A percentile compares a stretch with the other conserved stretches of the same genome.
Evolutionary conservation across 2,888 invertebrate genomes (phyloP).

Genomic region (Thera obeliscata): DNA sequence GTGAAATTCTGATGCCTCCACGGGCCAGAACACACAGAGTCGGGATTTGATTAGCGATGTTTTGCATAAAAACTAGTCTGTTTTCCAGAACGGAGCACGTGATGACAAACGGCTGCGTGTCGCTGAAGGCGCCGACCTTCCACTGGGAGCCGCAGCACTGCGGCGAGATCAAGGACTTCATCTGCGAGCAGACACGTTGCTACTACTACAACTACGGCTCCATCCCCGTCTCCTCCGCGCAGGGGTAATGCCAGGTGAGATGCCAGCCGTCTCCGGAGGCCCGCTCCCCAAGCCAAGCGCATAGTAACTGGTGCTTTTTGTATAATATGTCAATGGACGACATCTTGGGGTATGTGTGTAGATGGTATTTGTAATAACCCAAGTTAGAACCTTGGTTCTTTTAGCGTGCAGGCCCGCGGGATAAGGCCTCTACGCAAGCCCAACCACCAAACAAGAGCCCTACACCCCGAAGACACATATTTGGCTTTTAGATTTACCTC

Average conservation of each 20-base stretch:
- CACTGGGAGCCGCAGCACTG: conserved; percentile 94
- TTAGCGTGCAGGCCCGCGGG: conserved; percentile 80
- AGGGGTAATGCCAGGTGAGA: conserved; percentile 95
- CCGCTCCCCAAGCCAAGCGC: conserved; percentile 80
- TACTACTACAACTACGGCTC: conserved; percentile 96
- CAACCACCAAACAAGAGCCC: conserved; percentile 85
- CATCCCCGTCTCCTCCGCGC: conserved; percentile 94
- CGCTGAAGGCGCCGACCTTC: conserved; percentile 90
- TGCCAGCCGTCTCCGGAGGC: conserved; percentile 84
- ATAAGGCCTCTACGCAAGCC: conserved; percentile 81
- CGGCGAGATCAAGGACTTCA: conserved; percentile 92
- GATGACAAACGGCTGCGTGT: conserved; percentile 89
- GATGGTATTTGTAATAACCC: conserved; percentile 60
- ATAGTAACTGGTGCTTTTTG: conserved; percentile 36
- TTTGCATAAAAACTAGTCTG: conserved; percentile 79
- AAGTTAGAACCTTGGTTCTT: conserved; percentile 55
- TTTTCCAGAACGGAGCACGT: conserved; percentile 82
- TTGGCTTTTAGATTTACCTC: conserved; percentile 51
- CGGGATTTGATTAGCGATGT: conserved; percentile 34
- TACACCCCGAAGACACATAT: conserved; percentile 75
- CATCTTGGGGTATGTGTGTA: conserved; percentile 48
- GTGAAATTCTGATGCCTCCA: background rate
- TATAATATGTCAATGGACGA: conserved; percentile 44
- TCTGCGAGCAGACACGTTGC: conserved; percentile 95
- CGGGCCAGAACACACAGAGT: background rate